Evolutionary conservation across 2,888 invertebrate genomes (phyloP).

Genomic region (Hymenopus coronatus): DNA sequence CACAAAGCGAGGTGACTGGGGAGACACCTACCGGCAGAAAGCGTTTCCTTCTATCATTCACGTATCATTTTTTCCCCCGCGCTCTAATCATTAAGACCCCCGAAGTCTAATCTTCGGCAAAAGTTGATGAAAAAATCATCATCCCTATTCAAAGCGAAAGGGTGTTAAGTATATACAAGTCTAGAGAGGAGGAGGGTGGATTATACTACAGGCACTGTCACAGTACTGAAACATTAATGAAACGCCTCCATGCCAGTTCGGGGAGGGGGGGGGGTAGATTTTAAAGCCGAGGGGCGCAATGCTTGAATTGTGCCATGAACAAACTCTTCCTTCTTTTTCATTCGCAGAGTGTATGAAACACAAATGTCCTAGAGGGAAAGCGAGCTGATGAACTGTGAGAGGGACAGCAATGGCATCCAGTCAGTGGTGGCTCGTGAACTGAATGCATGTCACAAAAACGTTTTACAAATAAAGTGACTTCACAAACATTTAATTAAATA

Average conservation of each 20-base stretch:
- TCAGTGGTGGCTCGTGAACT: not conserved
- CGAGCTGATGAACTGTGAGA: not conserved
- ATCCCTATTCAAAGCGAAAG: not conserved
- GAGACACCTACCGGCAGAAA: not conserved
- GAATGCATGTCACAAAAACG: too few relatives aligned
- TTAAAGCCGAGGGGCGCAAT: not conserved
- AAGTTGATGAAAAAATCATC: slow-evolving; percentile 19
- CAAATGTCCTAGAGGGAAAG: not conserved
- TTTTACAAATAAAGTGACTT: too few relatives aligned
- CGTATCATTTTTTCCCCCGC: not conserved
- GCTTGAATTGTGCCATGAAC: not conserved
- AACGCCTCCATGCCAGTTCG: not conserved
- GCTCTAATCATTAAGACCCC: not conserved
- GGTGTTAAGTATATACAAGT: not conserved
- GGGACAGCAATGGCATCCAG: too few relatives aligned
- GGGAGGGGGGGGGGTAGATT: not conserved
- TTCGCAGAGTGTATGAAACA: not conserved
- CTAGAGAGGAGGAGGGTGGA: not conserved
- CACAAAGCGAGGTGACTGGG: not conserved
- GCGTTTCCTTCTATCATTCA: not conserved
- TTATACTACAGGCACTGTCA: not conserved
- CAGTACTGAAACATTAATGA: not conserved
- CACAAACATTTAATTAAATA: too few relatives aligned
- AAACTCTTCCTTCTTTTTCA: not conserved
- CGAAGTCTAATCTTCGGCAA: not conserved